Base-by-base conservation (phyloP, 2,113 vertebrate species). In the Pungitius pungitius region DNA sequence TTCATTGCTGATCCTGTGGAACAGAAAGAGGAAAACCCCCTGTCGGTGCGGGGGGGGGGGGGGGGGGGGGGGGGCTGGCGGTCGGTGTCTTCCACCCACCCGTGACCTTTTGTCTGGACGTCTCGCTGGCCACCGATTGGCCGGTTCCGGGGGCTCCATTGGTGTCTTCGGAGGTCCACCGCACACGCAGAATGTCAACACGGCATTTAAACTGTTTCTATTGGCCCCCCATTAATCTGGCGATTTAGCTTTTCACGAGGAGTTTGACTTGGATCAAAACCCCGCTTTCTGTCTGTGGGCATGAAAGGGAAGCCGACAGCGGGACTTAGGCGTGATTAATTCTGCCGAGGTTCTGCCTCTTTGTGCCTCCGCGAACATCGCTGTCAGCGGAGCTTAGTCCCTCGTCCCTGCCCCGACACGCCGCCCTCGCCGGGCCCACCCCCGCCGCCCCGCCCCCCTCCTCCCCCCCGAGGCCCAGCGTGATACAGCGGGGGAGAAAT, bases 351-450 rank as follows among this genome's bases (percentile, higher is more conserved):
- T 80, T 75, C 45, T n/a, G 73, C 65, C 62, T 22, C 74, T 84
- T 87, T 85, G 82, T 84, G 73, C 77, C 22, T 75, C 77, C 22
- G 24, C 73, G 82, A 83, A 73, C 65, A 56, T 65, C 20, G 57
- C 77, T 75, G 86, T 85, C 80, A 79, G 80, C 12, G 49, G 7
- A 66, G 60, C 49, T 67, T 42, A 85, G 49, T n/a, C 33, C 73
- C 68, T 42, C 64, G 26, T 58, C 75, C 63, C 58, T 88, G 89
- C 75, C 83, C 45, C 35, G 82, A 90, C 90, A 88, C 24, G 89
- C 68, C 55, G 35, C 59, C 67, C 11, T 58, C 60, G 24, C 74
- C 27, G 22, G 37, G 83, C 78, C 82, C 75, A 66, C 71, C 63
- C 49, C 33, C 33, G 33, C 3, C 33, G 5, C 69, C 54, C 83